These are phyloP conservation scores for Danio tinwini DNA, from an alignment of 2,797 vertebrate species.

Conservation along the genomic window DNA sequence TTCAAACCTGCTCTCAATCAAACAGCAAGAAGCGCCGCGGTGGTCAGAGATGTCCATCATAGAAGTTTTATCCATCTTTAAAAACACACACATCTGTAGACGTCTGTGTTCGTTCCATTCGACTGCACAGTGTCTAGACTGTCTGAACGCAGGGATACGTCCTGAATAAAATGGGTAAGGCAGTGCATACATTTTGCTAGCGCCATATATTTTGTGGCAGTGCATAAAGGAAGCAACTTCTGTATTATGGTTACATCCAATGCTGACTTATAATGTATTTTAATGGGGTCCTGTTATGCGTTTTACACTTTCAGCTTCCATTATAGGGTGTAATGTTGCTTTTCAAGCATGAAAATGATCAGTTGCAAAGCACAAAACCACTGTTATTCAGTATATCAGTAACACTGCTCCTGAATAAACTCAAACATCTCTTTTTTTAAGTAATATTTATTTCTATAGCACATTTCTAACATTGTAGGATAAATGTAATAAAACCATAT, in stretches of 20 bases:
- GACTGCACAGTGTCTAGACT: not conserved
- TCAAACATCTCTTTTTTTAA: too few species aligned
- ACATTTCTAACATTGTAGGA: too few species aligned
- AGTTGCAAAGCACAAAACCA: too few species aligned
- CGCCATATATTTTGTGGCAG: not conserved
- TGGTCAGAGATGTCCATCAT: not conserved
- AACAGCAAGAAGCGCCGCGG: not conserved
- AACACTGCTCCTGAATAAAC: too few species aligned
- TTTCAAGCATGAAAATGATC: too few species aligned
- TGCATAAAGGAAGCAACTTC: too few species aligned
- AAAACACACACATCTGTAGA: not conserved
- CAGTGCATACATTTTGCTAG: not conserved
- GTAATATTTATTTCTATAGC: too few species aligned
- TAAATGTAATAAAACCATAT: too few species aligned
- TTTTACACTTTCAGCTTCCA: too few species aligned
- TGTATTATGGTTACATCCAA: not conserved
- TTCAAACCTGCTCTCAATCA: conserved; percentile 1
- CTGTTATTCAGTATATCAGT: too few species aligned
- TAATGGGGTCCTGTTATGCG: not conserved
- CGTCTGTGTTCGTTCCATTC: not conserved
- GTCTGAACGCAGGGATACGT: not conserved
- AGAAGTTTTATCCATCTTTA: not conserved
- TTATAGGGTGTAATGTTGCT: too few species aligned
- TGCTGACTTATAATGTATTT: not conserved
- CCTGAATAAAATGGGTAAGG: not conserved